Base-by-base conservation (phyloP, 1,140 invertebrate species). In the Megalopta genalis region DNA sequence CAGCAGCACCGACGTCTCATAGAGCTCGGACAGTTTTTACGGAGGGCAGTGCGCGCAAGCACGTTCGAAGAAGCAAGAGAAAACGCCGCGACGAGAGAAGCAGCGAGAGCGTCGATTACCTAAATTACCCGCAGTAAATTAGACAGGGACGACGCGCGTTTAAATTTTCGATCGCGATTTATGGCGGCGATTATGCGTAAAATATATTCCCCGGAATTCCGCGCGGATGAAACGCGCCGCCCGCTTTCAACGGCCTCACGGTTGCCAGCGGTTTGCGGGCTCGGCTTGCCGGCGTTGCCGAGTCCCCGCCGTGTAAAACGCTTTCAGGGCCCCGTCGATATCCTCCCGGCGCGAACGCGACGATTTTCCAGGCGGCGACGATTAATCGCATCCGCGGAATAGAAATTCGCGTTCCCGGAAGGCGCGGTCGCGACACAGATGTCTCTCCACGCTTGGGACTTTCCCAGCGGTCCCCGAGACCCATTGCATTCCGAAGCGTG, bases 361-460 rank as follows among this genome's bases (percentile, higher is more conserved):
- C 27, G 57, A 77, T 81, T 74, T 87, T 77, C 69, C 76, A 27
- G 62, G 6, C 69, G 68, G 0, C 67, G 77, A 52, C 69, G 39
- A 70, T 79, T 62, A 66, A 63, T 52, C 81, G 69, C 77, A 32
- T 66, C 79, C 64, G 27, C 68, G 52, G 82, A 85, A 81, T 84
- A 84, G 72, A 85, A 83, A 85, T 85, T 85, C 67, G 77, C 67
- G 46, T 85, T 85, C 77, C 32, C 23, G 72, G 83, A 85, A 85
- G 63, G 63, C 68, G 62, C 46, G 57, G 54, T 32, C 67, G 67
- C 39, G 67, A 59, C 74, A 75, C 80, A 74, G 49, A 78, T 70
- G 63, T 63, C 66, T 54, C 39, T 8, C 27, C 66, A 54, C 37
- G 60, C 37, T 49, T 7, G 8, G 49, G 64, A 59, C 54, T 77